These are phyloP conservation scores for Entomobrya proxima DNA, from an alignment of 2,888 invertebrate genomes.

Conservation along the genomic window DNA sequence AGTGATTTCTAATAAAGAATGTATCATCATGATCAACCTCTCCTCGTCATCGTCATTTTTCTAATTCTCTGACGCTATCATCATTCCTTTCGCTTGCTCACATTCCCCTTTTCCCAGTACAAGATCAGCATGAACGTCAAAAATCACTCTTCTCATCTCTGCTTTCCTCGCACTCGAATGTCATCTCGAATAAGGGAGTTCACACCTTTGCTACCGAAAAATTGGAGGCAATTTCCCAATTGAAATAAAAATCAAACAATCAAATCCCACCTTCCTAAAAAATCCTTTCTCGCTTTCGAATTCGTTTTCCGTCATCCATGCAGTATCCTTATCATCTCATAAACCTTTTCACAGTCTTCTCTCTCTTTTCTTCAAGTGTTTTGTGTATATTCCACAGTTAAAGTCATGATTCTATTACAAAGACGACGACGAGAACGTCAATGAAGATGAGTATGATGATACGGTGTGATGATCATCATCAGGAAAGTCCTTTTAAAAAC, in stretches of 20 bases:
- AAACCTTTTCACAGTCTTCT: not conserved
- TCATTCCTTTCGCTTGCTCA: not conserved
- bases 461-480: conserved; percentile 44
- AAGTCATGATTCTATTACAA: conserved; percentile 54
- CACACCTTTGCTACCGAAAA: conserved; percentile 65
- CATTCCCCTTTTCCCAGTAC: not conserved
- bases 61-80: not conserved
- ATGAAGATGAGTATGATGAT: conserved; percentile 33
- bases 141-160: conserved; percentile 39
- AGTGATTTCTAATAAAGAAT: conserved; percentile 56
- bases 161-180: conserved; percentile 28
- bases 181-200: conserved; percentile 55
- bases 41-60: not conserved
- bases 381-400: not conserved
- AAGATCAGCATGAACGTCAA: not conserved
- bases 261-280: conserved; percentile 35
- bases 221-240: conserved; percentile 67
- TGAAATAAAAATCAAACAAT: conserved; percentile 56
- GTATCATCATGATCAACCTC: conserved; percentile 43
- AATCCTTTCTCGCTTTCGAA: not conserved
- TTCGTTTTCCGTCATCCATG: not conserved
- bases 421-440: conserved; percentile 17
- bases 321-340: not conserved
- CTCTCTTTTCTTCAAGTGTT: not conserved
- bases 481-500: conserved; percentile 49